These are phyloP conservation scores for Metalampra italica DNA, from an alignment of 2,888 invertebrate species.

Conservation along the genomic window DNA sequence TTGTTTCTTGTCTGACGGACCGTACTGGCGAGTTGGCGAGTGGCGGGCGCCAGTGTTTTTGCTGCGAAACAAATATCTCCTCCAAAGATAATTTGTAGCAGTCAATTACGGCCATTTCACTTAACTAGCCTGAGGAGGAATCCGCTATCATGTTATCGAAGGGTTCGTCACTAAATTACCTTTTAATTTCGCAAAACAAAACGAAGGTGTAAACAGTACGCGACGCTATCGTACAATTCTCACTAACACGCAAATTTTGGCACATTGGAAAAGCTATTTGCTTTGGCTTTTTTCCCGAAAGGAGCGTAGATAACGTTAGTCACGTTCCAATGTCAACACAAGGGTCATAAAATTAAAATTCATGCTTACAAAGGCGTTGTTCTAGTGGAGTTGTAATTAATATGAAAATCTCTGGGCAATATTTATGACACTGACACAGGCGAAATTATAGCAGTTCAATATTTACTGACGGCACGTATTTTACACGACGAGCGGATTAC, in stretches of 20 bases:
- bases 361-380: slow-evolving; percentile 47
- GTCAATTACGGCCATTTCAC: slow-evolving; percentile 35
- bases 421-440: slow-evolving; percentile 62
- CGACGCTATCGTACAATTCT: too few species aligned
- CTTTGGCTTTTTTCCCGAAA: too few species aligned
- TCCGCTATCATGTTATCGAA: slow-evolving; percentile 9
- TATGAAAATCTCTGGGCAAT: slow-evolving; percentile 63
- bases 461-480: slow-evolving; percentile 68
- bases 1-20: slow-evolving; percentile 45
- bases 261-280: too few species aligned
- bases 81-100: slow-evolving; percentile 37
- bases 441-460: slow-evolving; percentile 66
- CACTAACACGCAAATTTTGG: too few species aligned
- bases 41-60: slow-evolving; percentile 30
- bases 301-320: too few species aligned
- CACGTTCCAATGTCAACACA: slow-evolving; percentile 16
- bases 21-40: slow-evolving; percentile 5
- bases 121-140: slow-evolving; percentile 19
- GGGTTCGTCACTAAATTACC: too few species aligned
- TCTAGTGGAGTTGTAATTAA: slow-evolving; percentile 56
- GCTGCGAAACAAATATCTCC: slow-evolving; percentile 37
- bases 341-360: slow-evolving; percentile 52
- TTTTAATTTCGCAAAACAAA: not conserved
- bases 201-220: too few species aligned
- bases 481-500: slow-evolving; percentile 64